These are phyloP conservation scores for Pycnonotus jocosus DNA, from an alignment of 2,113 vertebrate genomes.

Conservation along the genomic window DNA sequence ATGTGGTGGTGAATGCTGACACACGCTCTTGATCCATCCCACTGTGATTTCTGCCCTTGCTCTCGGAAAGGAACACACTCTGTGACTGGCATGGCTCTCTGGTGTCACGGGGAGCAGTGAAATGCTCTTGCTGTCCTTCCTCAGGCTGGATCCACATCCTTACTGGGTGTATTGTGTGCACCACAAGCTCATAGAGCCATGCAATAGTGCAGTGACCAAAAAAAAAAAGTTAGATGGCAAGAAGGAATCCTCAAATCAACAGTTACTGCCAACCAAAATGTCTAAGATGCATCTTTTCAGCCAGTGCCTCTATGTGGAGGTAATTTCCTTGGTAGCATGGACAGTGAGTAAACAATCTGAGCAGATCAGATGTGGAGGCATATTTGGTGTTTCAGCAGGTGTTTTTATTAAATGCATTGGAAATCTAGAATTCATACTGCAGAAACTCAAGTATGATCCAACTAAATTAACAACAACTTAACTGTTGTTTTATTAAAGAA, in stretches of 20 bases:
- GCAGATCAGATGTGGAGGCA: not conserved
- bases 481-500: not conserved
- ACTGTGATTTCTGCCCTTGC: not conserved
- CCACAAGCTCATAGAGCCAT: not conserved
- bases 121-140: not conserved
- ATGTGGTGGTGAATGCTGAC: not conserved
- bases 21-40: not conserved
- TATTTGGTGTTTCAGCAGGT: not conserved
- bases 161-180: rapidly evolving
- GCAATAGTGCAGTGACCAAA: not conserved
- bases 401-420: not conserved
- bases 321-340: rapidly evolving
- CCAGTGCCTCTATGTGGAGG: not conserved
- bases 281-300: not conserved
- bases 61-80: rapidly evolving
- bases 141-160: not conserved
- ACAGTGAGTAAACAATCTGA: not conserved
- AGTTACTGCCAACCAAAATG: not conserved
- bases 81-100: rapidly evolving
- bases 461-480: not conserved
- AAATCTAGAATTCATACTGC: not conserved
- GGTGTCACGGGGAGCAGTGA: rapidly evolving
- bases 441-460: not conserved
- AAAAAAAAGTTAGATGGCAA: too few relatives aligned
- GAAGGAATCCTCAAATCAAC: not conserved